phyloP scores from a whole-genome alignment of 2,888 invertebrate species.

The Leptopilina drosophilae region DNA sequence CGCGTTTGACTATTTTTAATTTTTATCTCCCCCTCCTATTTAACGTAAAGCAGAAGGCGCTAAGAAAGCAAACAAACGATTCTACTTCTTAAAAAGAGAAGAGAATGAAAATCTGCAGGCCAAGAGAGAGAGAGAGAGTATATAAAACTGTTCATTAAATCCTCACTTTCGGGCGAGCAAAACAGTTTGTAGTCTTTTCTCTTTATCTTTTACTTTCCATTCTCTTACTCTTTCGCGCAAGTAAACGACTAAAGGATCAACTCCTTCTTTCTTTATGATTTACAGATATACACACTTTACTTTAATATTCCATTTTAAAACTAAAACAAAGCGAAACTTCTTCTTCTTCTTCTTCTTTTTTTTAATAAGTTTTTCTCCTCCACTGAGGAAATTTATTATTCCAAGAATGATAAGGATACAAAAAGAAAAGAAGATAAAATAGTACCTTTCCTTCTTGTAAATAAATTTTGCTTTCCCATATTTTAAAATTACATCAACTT shows the following conservation, averaged over 20 bases:
- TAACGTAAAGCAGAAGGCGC: slow-evolving; percentile 3
- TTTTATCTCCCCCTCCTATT: not conserved
- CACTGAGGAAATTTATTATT: too few relatives aligned
- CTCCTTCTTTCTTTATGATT: not conserved
- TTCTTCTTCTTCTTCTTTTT: too few relatives aligned
- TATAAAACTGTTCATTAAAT: slow-evolving; percentile 2
- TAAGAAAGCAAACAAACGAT: slow-evolving; percentile 23
- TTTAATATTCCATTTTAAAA: slow-evolving; percentile 1
- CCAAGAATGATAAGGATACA: too few relatives aligned
- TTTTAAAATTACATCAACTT: too few relatives aligned
- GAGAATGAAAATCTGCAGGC: slow-evolving; percentile 24
- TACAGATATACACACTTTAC: not conserved
- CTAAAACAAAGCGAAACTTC: not conserved
- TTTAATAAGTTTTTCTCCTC: too few relatives aligned
- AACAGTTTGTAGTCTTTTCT: slow-evolving; percentile 7
- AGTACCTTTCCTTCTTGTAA: too few relatives aligned
- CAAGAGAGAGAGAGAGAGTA: too few relatives aligned
- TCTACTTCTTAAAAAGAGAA: slow-evolving; percentile 17
- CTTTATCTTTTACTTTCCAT: not conserved
- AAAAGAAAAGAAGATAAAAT: too few relatives aligned
- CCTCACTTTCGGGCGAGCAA: not conserved
- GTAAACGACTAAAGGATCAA: not conserved
- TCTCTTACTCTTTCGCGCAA: not conserved
- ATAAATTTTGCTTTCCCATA: too few relatives aligned
- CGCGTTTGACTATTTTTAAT: not conserved